phyloP scores from a whole-genome alignment of 2,113 vertebrate genomes.

The Paraplagusia blochii region DNA sequence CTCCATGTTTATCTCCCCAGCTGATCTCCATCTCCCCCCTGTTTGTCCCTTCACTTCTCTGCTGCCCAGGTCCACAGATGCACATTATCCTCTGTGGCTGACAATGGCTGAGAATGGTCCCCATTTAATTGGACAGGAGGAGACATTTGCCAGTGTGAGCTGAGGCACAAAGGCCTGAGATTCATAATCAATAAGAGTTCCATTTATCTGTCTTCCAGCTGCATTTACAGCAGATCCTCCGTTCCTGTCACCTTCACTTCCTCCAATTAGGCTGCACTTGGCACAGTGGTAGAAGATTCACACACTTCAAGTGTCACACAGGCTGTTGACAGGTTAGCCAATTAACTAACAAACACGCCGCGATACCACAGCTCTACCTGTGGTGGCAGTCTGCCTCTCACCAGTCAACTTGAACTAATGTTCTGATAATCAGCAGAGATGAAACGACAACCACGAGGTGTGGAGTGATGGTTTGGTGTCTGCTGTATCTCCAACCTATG shows the following conservation, averaged over 20 bases:
- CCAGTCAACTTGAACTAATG: slow-evolving; percentile 1
- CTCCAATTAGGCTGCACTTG: slow-evolving; percentile 40
- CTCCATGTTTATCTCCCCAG: background rate
- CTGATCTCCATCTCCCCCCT: background rate
- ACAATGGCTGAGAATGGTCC: slow-evolving; percentile 27
- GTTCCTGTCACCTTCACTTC: slow-evolving; percentile 15
- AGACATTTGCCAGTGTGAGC: slow-evolving; percentile 11
- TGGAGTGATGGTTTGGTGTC: background rate
- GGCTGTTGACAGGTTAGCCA: slow-evolving; percentile 43
- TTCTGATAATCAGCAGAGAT: slow-evolving; percentile 17
- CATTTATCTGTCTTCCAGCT: background rate
- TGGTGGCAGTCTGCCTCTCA: background rate
- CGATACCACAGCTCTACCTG: slow-evolving; percentile 9
- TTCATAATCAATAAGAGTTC: slow-evolving; percentile 31
- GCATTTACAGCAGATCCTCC: slow-evolving; percentile 9
- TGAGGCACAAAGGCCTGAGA: too few species aligned
- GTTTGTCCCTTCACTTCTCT: slow-evolving; percentile 2
- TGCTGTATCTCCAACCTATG: too few species aligned
- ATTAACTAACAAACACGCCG: slow-evolving; percentile 41
- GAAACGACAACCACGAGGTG: slow-evolving; percentile 5
- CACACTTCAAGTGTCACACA: slow-evolving; percentile 15
- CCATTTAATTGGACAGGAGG: slow-evolving; percentile 47
- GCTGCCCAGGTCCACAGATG: too few species aligned
- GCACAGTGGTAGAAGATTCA: slow-evolving; percentile 22
- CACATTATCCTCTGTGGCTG: slow-evolving; percentile 25